These are phyloP conservation scores for Percina caprodes DNA, from an alignment of 2,113 vertebrate genomes.

Conservation along the genomic window DNA sequence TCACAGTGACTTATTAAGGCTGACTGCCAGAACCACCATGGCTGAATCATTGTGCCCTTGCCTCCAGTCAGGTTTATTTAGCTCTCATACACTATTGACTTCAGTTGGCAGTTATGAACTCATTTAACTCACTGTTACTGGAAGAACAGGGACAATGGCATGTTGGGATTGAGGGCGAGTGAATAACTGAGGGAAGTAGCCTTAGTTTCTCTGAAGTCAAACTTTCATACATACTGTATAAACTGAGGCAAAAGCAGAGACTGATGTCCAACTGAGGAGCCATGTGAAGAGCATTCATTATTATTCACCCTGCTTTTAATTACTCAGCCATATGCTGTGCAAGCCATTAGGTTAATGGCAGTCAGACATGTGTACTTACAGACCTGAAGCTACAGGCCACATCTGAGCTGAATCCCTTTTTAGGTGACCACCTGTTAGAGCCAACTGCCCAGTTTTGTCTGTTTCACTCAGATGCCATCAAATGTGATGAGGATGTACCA, in stretches of 20 bases:
- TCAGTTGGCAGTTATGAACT: constrained; percentile 60
- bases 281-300: constrained; percentile 34
- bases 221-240: not conserved
- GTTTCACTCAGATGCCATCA: constrained; percentile 29
- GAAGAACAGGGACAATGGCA: constrained; percentile 31
- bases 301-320: constrained; percentile 61
- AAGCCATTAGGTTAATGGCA: constrained; percentile 54
- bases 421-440: constrained; percentile 44
- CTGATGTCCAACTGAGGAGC: constrained; percentile 30
- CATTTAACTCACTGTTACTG: constrained; percentile 51
- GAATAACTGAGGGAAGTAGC: constrained; percentile 47
- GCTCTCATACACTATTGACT: constrained; percentile 56
- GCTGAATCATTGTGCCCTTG: constrained; percentile 63
- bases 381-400: constrained; percentile 38
- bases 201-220: not conserved
- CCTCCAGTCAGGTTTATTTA: constrained; percentile 66
- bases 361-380: constrained; percentile 50
- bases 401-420: constrained; percentile 32
- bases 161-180: constrained; percentile 12
- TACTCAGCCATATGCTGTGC: constrained; percentile 39
- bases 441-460: constrained; percentile 7
- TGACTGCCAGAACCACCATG: constrained; percentile 48
- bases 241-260: constrained; percentile 8
- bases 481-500: constrained; percentile 26
- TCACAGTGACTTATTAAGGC: constrained; percentile 61